phyloP scores from a whole-genome alignment of 2,888 invertebrate genomes.

The Ditylenchus weischeri region DNA sequence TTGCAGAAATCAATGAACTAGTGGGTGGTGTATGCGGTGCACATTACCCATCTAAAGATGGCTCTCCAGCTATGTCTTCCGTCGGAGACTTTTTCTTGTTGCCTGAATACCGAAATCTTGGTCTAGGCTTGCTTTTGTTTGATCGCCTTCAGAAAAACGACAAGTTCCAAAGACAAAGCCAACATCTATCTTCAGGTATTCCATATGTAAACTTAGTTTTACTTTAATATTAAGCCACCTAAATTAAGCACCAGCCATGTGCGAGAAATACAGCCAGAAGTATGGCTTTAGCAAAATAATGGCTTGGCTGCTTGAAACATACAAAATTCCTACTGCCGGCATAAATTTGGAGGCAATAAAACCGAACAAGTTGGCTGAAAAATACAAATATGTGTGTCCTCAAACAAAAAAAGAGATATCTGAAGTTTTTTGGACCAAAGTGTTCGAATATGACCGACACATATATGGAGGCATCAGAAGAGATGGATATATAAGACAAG shows the following conservation, averaged over 20 bases:
- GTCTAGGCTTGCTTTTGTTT: slow-evolving; percentile 15
- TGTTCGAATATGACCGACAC: slow-evolving; percentile 18
- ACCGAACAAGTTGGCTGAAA: background rate
- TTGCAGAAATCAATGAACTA: background rate
- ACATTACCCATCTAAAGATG: slow-evolving; percentile 10
- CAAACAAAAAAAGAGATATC: background rate
- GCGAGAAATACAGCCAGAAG: slow-evolving; percentile 19
- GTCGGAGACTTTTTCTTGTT: slow-evolving; percentile 23
- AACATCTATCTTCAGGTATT: slow-evolving; percentile 9
- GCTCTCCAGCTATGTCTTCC: slow-evolving; percentile 13
- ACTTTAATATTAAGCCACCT: background rate
- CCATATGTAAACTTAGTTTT: background rate
- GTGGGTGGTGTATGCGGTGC: background rate
- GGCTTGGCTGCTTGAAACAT: slow-evolving; percentile 10
- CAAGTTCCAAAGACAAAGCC: slow-evolving; percentile 10
- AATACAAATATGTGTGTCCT: background rate
- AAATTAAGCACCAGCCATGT: slow-evolving; percentile 20
- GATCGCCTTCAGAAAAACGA: slow-evolving; percentile 12
- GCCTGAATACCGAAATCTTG: slow-evolving; percentile 20
- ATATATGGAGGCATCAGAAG: slow-evolving; percentile 11
- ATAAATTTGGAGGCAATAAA: slow-evolving; percentile 4
- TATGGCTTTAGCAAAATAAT: slow-evolving; percentile 18
- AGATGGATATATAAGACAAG: background rate
- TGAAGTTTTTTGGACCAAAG: slow-evolving; percentile 5
- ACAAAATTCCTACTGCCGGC: slow-evolving; percentile 10